Evolutionary conservation across 2,113 vertebrate genomes (phyloP).

Genomic region (Motacilla tschutschensis): DNA sequence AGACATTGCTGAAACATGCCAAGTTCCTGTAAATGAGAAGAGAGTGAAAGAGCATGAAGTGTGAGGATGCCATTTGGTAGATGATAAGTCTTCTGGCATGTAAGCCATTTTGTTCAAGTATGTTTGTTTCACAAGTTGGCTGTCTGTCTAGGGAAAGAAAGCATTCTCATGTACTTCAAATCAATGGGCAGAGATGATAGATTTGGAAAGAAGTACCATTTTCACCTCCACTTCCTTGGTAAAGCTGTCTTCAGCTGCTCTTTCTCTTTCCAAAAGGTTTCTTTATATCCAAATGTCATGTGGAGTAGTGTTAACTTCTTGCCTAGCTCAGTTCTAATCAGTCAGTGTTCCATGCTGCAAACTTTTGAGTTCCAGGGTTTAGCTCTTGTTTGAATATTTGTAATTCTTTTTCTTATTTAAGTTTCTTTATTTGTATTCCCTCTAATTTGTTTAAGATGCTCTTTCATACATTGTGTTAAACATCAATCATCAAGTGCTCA

Average conservation of each 20-base stretch:
- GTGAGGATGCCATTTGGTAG: background rate
- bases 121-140: background rate
- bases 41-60: background rate
- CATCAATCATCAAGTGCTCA: conserved; percentile 32
- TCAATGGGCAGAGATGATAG: background rate
- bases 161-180: background rate
- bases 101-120: background rate
- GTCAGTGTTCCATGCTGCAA: background rate
- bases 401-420: background rate
- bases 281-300: background rate
- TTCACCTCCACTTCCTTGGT: background rate
- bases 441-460: conserved; percentile 52
- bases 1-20: background rate
- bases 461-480: conserved; percentile 31
- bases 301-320: background rate
- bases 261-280: background rate
- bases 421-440: conserved; percentile 18
- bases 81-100: fast-evolving
- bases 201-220: background rate
- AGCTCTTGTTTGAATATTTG: background rate
- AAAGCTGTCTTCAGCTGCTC: background rate
- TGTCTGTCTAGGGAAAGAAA: background rate
- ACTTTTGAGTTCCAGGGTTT: background rate
- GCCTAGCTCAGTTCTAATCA: background rate
- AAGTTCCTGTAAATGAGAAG: background rate